Base-by-base conservation (phyloP, 1,140 invertebrate species). In the Ostrea denselamellosa region DNA sequence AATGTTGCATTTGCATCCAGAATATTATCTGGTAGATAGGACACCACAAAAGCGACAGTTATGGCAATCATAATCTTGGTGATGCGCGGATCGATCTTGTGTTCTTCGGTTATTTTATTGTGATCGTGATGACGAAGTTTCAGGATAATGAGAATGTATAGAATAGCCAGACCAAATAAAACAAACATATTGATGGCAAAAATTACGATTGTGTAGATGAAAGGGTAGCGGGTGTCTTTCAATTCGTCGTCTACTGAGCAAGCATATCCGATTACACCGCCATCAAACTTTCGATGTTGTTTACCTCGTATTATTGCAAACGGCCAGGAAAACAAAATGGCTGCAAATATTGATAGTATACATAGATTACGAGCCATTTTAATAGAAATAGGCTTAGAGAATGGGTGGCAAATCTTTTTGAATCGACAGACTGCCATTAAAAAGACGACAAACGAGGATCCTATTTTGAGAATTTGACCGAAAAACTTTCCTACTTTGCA, bases 11-110 rank as follows among this genome's bases (percentile, higher is more conserved):
- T 53, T 12, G 65, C 53, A 17, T 65, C 68, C 22, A 88, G 44
- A 10, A 85, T 77, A 56, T 51, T 85, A 58, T 88, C 51, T 14
- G 87, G 87, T 25, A 88, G n/a, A 14, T 88, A 88, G 54, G 83
- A 71, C 0, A 88, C n/a, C 2, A 88, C 53, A n/a, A 88, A 88
- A 17, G 87, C 83, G 2, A 85, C 12, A 2, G 83, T 85, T 52
- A 88, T 85, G 3, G 62, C 83, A 34, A 88, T 71, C 83, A 85
- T 85, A 17, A 88, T 77, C 83, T 85, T 88, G 1, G 87, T 88
- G 3, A 88, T 58, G 10, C 62, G 62, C 8, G 54, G 58, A 12
- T 62, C 28, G 53, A 62, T 65, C 62, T 34, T 62, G 22, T 81
- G 34, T 52, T 52, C 22, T 0, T 53, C 44, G 5, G 51, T 14